A percentile compares a stretch with the other conserved stretches of the same genome.
phyloP scores from a whole-genome alignment of 2,113 vertebrate species.

The Macrotus californicus region DNA sequence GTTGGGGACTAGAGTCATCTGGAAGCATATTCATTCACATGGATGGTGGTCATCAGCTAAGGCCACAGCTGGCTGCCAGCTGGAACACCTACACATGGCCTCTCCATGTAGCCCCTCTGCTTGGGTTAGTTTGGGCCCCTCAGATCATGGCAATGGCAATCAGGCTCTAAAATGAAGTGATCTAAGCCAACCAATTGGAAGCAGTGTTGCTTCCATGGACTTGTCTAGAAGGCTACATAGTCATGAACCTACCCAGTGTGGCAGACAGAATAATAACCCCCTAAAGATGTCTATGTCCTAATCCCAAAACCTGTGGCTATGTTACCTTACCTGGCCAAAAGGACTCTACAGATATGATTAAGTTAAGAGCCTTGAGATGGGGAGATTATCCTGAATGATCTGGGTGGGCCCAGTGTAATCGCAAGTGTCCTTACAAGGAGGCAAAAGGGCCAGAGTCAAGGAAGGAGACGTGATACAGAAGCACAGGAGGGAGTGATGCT shows the following conservation, averaged over 20 bases:
- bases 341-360: neutral
- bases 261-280: neutral
- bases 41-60: neutral
- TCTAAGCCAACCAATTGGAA: neutral
- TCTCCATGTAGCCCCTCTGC: neutral
- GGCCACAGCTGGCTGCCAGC: neutral
- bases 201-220: neutral
- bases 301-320: neutral
- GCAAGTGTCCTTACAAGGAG: neutral
- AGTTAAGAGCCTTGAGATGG: neutral
- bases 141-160: neutral
- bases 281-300: neutral
- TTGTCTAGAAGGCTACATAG: neutral
- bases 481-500: neutral
- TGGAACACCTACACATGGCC: neutral
- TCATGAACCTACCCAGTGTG: neutral
- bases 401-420: neutral
- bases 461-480: neutral
- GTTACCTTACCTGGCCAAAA: neutral
- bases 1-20: neutral
- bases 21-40: neutral
- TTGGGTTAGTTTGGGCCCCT: neutral
- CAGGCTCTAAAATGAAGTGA: neutral
- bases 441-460: neutral
- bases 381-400: neutral